Percentiles rank a stretch among this genome's conserved stretches.
These are phyloP conservation scores for Cylas formicarius DNA, from an alignment of 1,140 invertebrate species.

Conservation along the genomic window DNA sequence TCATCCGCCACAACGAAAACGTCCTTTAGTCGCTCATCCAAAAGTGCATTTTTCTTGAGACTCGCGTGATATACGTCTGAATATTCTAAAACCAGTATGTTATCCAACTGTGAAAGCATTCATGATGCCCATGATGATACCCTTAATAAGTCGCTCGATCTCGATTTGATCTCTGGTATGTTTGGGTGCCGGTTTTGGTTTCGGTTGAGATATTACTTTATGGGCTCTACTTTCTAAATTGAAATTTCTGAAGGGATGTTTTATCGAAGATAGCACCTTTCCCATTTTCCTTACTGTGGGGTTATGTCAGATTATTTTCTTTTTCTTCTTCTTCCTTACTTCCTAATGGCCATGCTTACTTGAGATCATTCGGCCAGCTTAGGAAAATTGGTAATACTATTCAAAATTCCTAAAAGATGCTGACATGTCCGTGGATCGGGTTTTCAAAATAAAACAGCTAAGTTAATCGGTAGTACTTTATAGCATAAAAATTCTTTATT, in stretches of 20 bases:
- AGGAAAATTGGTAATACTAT: too few relatives aligned
- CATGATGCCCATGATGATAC: slow-evolving; percentile 36
- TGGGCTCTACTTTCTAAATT: slow-evolving; percentile 66
- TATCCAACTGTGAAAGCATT: slow-evolving; percentile 9
- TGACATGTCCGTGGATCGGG: too few relatives aligned
- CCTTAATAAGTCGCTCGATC: slow-evolving; percentile 52
- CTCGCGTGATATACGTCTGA: slow-evolving; percentile 52
- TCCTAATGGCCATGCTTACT: too few relatives aligned
- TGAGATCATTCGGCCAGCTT: too few relatives aligned
- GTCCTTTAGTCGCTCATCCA: slow-evolving; percentile 56
- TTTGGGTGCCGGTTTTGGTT: slow-evolving; percentile 57
- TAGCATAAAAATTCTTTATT: too few relatives aligned
- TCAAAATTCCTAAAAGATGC: too few relatives aligned
- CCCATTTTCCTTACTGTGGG: slow-evolving; percentile 44
- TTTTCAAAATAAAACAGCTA: too few relatives aligned
- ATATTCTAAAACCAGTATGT: slow-evolving; percentile 44
- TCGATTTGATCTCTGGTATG: slow-evolving; percentile 51
- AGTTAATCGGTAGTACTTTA: too few relatives aligned
- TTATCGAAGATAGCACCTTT: slow-evolving; percentile 44
- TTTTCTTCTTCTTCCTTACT: too few relatives aligned
- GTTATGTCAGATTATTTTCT: too few relatives aligned
- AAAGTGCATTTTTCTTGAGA: slow-evolving; percentile 48
- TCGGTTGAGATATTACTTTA: slow-evolving; percentile 57
- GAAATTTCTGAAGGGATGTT: slow-evolving; percentile 49
- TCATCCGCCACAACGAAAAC: slow-evolving; percentile 61